Base-by-base conservation (phyloP, 2,113 vertebrate genomes). In the Engystomops pustulosus region DNA sequence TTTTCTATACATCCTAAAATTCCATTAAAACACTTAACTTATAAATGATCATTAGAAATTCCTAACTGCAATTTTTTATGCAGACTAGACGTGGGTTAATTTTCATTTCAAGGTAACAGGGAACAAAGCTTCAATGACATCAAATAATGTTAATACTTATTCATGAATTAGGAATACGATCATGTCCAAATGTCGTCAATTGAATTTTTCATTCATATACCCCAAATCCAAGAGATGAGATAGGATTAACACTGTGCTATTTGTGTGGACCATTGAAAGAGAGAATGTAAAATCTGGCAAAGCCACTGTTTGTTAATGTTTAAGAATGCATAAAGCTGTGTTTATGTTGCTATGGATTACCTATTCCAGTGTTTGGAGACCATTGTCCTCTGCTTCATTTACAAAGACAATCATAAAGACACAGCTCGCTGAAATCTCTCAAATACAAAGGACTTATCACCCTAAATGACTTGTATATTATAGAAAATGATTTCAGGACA, bases 341-440 rank as follows among this genome's bases (percentile, higher is more conserved):
- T 85, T 72, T 80, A 84, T 77, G 82, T 84, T 84, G 74, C 82
- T 84, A 84, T 53, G 82, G 82, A 84, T 84, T 84, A 84, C 72
- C 60, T 67, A 53, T 67, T 41, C 44, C 74, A 18, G 44, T 84
- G 74, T 84, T 84, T 84, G 72, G 81, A 86, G 34, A 85, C 45
- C 11, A 87, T 86, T 85, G 84, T 80, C 79, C 83, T 85, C 77
- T 87, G 65, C 81, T 84, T 30, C 55, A 74, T 85, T 6, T 65
- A 27, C 55, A 88, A 80, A 83, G 72, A 80, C 38, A 87, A 83
- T 0, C n/a, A 84, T 8, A 74, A 23, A n/a, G 3, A 82, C 32
- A 74, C 34, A 79, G 18, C 25, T 81, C 77, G 80, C n/a, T 20
- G 17, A 10, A 51, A 70, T 32, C 86, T 86, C 87, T 80, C 83